A percentile compares a stretch with the other conserved stretches of the same genome.
Evolutionary conservation across 2,888 invertebrate genomes (phyloP).

Genomic region (Noctua comes): DNA sequence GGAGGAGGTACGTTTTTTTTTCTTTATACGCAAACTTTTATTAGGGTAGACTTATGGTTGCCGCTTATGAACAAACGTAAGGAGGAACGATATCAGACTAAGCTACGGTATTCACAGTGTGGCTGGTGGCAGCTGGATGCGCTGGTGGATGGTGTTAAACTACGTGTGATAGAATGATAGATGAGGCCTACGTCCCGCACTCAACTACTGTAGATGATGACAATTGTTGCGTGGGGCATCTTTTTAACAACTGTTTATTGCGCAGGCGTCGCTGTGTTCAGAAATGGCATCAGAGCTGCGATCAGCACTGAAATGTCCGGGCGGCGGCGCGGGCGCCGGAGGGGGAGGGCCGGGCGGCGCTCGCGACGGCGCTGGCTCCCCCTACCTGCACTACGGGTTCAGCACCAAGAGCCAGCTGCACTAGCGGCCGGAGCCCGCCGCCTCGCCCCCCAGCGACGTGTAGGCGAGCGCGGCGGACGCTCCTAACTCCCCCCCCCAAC

Average conservation of each 20-base stretch:
- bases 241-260: constrained; percentile 38
- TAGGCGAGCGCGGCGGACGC: constrained; percentile 73
- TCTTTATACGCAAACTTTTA: constrained; percentile 35
- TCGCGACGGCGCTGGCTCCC: constrained; percentile 90
- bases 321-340: constrained; percentile 83
- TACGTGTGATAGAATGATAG: not conserved
- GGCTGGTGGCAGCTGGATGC: not conserved
- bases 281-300: constrained; percentile 94
- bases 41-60: not conserved
- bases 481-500: constrained; percentile 34
- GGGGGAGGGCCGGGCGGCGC: constrained; percentile 80
- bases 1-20: constrained; percentile 85
- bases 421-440: constrained; percentile 86
- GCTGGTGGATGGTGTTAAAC: not conserved
- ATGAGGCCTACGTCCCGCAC: not conserved
- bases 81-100: not conserved
- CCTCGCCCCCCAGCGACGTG: constrained; percentile 87
- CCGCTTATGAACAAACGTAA: no score
- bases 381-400: constrained; percentile 92
- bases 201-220: not conserved
- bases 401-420: constrained; percentile 89
- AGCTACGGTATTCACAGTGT: no score
- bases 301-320: constrained; percentile 92
- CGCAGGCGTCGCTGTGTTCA: constrained; percentile 92
- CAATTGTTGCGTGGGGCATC: not conserved